Evolutionary conservation across 2,113 vertebrate species (phyloP).

Genomic region (Saimiri boliviensis): DNA sequence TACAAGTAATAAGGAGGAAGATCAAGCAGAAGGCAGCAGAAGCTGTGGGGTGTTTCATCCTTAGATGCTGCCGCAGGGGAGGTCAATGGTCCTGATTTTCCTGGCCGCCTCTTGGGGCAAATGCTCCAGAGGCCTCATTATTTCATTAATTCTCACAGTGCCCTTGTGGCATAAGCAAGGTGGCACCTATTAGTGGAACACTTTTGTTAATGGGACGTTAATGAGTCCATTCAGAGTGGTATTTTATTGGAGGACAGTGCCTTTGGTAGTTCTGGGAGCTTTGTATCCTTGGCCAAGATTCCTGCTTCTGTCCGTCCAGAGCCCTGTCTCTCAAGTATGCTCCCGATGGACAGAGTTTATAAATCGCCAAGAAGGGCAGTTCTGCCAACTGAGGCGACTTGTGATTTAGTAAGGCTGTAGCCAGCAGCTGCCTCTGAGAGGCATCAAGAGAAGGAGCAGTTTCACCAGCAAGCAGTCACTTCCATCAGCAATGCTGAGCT

Average conservation of each 20-base stretch:
- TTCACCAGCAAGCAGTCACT: neutral
- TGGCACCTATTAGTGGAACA: neutral
- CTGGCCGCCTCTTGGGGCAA: neutral
- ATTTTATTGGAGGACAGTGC: neutral
- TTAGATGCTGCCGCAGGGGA: neutral
- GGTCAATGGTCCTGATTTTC: neutral
- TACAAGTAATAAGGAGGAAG: neutral
- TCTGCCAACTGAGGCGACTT: neutral
- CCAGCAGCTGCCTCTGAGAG: neutral
- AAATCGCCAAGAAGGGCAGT: neutral
- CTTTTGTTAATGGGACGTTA: neutral
- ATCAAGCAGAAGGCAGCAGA: neutral
- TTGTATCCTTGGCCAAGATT: neutral
- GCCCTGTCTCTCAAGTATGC: neutral
- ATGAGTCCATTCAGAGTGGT: neutral
- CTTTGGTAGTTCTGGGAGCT: neutral
- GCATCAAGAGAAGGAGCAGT: neutral
- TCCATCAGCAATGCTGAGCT: no score
- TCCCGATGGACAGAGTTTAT: neutral
- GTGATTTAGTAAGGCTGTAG: neutral
- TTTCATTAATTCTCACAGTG: slow-evolving; percentile 6
- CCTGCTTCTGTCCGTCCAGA: neutral
- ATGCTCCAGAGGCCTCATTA: neutral
- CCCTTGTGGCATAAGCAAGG: neutral
- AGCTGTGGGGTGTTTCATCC: neutral